A percentile compares a stretch with the other conserved stretches of the same genome.
Conservation (phyloP, 2,113 vertebrate species). For the Albula goreensis region DNA sequence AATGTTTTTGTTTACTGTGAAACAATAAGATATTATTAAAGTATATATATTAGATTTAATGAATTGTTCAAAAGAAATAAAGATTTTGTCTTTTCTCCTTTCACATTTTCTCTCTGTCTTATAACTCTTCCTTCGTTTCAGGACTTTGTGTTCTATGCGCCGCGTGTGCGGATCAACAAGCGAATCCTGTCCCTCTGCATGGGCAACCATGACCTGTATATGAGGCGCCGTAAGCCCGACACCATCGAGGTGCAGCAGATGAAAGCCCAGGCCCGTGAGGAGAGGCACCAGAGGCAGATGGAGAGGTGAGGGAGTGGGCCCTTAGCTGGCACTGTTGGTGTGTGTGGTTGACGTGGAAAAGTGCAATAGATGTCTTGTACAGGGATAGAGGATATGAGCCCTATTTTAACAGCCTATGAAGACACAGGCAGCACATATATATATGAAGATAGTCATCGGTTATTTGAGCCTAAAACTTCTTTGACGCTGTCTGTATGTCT, state of each 20-base stretch:
- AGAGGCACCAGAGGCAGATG: conserved; percentile 86
- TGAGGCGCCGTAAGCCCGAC: conserved; percentile 92
- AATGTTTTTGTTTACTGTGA: too few species aligned
- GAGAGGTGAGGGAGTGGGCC: conserved; percentile 72
- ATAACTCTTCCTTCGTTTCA: conserved; percentile 41
- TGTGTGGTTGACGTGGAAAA: neutral
- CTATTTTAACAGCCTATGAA: too few species aligned
- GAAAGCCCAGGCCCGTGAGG: conserved; percentile 93
- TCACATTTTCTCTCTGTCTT: neutral
- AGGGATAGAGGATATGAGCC: too few species aligned
- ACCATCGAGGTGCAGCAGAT: conserved; percentile 98
- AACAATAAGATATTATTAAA: too few species aligned
- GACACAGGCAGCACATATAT: too few species aligned
- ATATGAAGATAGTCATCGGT: too few species aligned
- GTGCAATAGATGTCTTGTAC: neutral
- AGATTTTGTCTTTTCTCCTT: too few species aligned
- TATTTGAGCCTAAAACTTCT: too few species aligned
- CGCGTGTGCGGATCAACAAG: conserved; percentile 93
- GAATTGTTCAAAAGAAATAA: too few species aligned
- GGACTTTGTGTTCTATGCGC: conserved; percentile 95
- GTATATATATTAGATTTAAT: too few species aligned
- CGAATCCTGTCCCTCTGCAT: conserved; percentile 95
- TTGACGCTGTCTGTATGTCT: too few species aligned
- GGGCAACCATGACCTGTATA: conserved; percentile 96
- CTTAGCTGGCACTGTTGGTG: neutral